Conservation (phyloP, 2,888 invertebrate genomes). For the Lumbricus terrestris region DNA sequence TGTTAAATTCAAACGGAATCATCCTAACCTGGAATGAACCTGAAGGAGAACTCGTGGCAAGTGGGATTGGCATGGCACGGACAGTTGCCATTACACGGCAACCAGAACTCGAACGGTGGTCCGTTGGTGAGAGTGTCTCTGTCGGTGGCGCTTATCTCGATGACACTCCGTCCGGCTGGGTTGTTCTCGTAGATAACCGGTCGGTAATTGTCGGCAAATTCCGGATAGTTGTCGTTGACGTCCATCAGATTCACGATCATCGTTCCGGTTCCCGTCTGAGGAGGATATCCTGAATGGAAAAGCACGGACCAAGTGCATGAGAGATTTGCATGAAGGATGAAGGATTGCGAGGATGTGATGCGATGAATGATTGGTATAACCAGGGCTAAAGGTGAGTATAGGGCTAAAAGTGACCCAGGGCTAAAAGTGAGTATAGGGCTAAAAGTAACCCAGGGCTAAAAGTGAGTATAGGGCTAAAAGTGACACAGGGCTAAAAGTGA, state of each 20-base stretch:
- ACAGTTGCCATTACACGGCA: slow-evolving; percentile 62
- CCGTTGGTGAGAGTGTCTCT: slow-evolving; percentile 52
- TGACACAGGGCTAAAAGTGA: too few relatives aligned
- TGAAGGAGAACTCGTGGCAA: slow-evolving; percentile 89
- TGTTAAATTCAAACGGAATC: background rate
- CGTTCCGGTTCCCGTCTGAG: slow-evolving; percentile 76
- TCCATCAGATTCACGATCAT: slow-evolving; percentile 89
- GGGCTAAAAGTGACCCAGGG: too few relatives aligned
- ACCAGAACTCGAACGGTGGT: slow-evolving; percentile 73
- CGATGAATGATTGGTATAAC: too few relatives aligned
- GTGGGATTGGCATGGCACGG: slow-evolving; percentile 91
- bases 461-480: too few relatives aligned
- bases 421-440: too few relatives aligned
- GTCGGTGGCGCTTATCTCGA: slow-evolving; percentile 48
- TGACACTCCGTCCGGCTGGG: slow-evolving; percentile 29
- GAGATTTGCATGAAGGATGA: too few relatives aligned
- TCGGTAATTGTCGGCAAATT: slow-evolving; percentile 69
- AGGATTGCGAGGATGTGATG: too few relatives aligned
- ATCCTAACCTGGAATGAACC: slow-evolving; percentile 84
- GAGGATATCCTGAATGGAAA: slow-evolving; percentile 37
- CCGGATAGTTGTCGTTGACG: slow-evolving; percentile 96
- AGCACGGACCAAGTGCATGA: background rate
- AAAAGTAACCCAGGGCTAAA: too few relatives aligned
- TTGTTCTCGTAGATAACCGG: slow-evolving; percentile 44
- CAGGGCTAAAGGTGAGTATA: too few relatives aligned